Percentiles rank a stretch among this genome's conserved stretches.
phyloP scores from a whole-genome alignment of 2,113 vertebrate species.

The Cariama cristata region DNA sequence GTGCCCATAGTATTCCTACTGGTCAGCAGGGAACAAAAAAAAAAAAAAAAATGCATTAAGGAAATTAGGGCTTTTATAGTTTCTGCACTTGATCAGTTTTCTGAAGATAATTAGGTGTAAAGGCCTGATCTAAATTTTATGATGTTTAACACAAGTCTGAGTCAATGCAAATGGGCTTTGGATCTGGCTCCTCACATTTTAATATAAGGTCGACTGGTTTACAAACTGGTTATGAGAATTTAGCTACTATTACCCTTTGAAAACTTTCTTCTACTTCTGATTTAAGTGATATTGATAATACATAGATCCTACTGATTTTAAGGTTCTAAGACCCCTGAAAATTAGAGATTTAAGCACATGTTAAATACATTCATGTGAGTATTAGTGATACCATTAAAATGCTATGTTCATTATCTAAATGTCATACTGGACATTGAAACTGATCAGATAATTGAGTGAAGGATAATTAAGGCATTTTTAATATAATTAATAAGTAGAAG shows the following conservation, averaged over 20 bases:
- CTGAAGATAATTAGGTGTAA: neutral
- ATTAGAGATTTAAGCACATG: neutral
- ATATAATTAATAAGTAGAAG: neutral
- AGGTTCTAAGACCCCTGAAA: neutral
- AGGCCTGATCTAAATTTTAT: neutral
- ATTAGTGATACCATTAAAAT: constrained; percentile 6
- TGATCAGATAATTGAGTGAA: constrained; percentile 11
- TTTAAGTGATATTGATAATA: neutral
- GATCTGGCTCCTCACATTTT: neutral
- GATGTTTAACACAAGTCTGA: neutral
- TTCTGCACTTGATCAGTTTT: neutral
- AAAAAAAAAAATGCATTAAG: neutral
- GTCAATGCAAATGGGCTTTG: neutral
- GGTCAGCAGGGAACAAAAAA: neutral
- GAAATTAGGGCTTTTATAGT: neutral
- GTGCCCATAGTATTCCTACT: neutral
- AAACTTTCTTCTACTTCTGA: neutral
- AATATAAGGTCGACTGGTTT: neutral
- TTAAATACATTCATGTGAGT: neutral
- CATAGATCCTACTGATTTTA: neutral
- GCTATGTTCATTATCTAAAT: constrained; percentile 42
- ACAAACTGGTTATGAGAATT: neutral
- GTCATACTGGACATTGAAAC: constrained; percentile 23
- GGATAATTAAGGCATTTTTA: constrained; percentile 17
- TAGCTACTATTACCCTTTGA: neutral